These are phyloP conservation scores for Thereva unica DNA, from an alignment of 2,888 invertebrate species.

Conservation along the genomic window DNA sequence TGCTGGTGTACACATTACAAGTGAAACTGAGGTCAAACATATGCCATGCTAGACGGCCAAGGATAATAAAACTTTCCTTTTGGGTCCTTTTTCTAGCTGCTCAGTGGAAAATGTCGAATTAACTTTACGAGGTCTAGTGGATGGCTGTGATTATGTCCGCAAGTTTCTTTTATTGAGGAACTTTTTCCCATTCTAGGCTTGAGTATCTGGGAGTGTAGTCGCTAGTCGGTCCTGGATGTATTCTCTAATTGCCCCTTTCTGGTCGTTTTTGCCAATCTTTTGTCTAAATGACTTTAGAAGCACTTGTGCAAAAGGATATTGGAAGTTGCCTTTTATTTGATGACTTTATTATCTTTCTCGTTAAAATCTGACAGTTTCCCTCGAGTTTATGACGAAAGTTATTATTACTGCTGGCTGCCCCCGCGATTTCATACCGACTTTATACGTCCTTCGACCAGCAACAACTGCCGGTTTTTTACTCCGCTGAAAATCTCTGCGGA, in stretches of 20 bases:
- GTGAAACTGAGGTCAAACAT: not conserved
- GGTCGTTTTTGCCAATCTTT: not conserved
- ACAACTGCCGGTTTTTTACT: too few species aligned
- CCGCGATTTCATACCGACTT: too few species aligned
- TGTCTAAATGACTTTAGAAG: not conserved
- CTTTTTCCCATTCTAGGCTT: not conserved
- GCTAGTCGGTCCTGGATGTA: too few species aligned
- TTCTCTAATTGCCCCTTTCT: not conserved
- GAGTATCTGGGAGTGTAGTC: not conserved
- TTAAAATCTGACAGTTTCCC: too few species aligned
- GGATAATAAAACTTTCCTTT: too few species aligned
- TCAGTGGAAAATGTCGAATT: constrained; percentile 1
- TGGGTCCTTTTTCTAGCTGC: not conserved
- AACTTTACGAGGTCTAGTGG: constrained; percentile 15
- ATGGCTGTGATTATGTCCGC: constrained; percentile 23
- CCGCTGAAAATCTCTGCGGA: too few species aligned
- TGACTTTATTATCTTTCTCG: too few species aligned
- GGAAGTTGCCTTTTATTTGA: too few species aligned
- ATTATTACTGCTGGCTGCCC: too few species aligned
- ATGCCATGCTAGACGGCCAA: not conserved
- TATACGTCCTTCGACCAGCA: too few species aligned
- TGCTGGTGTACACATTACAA: too few species aligned
- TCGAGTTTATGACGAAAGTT: too few species aligned
- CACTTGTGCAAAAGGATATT: not conserved
- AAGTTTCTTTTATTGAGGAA: not conserved